Percentiles rank a stretch among this genome's conserved stretches.
Conservation (phyloP, 2,797 vertebrate species). For the Uromys caudimaculatus region DNA sequence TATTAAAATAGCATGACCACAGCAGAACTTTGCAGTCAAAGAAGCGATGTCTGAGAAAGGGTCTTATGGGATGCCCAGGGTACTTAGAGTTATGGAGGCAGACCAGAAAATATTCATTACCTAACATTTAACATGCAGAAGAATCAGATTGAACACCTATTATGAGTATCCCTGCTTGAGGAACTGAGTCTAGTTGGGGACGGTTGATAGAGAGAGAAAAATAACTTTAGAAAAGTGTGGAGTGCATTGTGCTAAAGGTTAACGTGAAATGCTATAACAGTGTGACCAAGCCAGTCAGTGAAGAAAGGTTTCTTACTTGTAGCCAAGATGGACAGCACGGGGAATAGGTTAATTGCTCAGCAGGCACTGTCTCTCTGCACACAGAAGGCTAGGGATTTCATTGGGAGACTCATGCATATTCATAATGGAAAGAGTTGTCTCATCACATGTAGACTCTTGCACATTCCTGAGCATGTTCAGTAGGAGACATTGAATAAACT, state of each 20-base stretch:
- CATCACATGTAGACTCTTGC: background rate
- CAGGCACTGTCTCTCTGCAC: background rate
- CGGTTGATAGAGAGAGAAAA: background rate
- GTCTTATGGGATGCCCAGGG: background rate
- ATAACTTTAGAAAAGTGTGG: slow-evolving; percentile 26
- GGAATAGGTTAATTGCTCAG: background rate
- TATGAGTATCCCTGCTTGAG: background rate
- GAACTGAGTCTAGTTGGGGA: background rate
- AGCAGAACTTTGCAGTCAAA: background rate
- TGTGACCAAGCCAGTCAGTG: background rate
- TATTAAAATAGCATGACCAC: background rate
- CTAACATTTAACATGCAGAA: slow-evolving; percentile 2
- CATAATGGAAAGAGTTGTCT: background rate
- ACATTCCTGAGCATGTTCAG: background rate
- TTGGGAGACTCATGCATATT: background rate
- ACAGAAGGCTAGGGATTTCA: background rate
- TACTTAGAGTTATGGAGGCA: background rate
- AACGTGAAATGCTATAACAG: background rate
- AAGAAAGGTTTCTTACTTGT: background rate
- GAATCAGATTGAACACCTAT: background rate
- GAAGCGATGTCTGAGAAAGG: background rate
- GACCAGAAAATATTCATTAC: background rate
- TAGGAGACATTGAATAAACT: background rate
- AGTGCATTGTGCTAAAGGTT: background rate
- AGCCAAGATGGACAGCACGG: background rate